Base-by-base conservation (phyloP, 2,113 vertebrate genomes). In the Pollachius pollachius region DNA sequence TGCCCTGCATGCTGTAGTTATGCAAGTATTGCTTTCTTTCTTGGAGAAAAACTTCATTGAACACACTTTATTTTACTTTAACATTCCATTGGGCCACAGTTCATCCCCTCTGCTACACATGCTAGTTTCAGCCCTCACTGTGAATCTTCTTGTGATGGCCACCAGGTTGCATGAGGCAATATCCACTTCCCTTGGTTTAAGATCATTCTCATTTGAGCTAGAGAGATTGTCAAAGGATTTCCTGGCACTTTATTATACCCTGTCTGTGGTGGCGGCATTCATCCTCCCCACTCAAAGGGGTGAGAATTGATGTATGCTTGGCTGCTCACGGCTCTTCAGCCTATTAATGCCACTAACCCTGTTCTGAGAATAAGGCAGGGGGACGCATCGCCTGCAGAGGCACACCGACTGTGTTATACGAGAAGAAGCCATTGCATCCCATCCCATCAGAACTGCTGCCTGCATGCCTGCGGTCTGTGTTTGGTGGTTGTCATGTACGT, bases 281-380 rank as follows among this genome's bases (percentile, higher is more conserved):
- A 68, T 70, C 58, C 72, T 79, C 23, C 23, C 23, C 23, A 23
- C 23, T 23, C 76, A 62, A 60, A 79, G 65, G 80, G 81, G 68
- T 81, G 80, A 75, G 88, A 89, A 86, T 86, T 60, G 90, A 86
- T 85, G 75, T 72, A 74, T 78, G 74, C 81, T 81, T 86, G 83
- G 78, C 79, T 87, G 84, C 87, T 81, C 72, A 78, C 65, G 64
- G 68, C 68, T 73, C 74, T 87, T 87, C 87, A 86, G 88, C 90
- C 85, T 80, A 83, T 86, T 82, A 89, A 88, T 87, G 82, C 81
- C 82, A 75, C 64, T 70, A 80, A 72, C 76, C 67, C 71, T 80
- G 74, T 72, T 81, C 79, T 75, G 70, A 80, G 69, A 82, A 86
- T 41, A 75, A 57, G 54, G 56, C 21, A 71, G 69, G 72, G 72